These are phyloP conservation scores for Scomber japonicus DNA, from an alignment of 2,113 vertebrate species.

Conservation along the genomic window DNA sequence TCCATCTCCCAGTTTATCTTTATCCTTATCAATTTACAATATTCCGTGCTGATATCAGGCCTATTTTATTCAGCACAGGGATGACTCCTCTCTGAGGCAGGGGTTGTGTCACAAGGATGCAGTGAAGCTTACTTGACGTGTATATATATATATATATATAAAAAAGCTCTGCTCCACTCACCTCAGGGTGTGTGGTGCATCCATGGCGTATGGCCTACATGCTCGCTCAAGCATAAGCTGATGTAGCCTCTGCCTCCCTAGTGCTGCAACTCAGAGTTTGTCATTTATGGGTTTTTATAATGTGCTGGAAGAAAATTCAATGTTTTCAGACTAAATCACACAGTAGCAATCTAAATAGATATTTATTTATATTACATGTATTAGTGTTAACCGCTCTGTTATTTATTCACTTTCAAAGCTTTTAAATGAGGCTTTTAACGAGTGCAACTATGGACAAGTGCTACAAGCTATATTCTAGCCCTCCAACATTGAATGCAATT, in stretches of 20 bases:
- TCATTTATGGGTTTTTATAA: constrained; percentile 75
- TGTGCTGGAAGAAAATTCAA: constrained; percentile 50
- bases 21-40: constrained; percentile 35
- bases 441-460: neutral
- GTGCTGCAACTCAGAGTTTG: constrained; percentile 64
- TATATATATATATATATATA: constrained; percentile 55
- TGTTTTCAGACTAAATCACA: constrained; percentile 38
- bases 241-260: constrained; percentile 70
- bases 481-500: neutral
- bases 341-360: constrained; percentile 13
- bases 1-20: neutral
- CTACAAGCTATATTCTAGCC: constrained; percentile 3
- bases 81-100: constrained; percentile 61
- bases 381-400: constrained; percentile 15
- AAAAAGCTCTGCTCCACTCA: constrained; percentile 65
- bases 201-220: constrained; percentile 85
- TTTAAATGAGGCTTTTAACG: neutral
- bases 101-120: constrained; percentile 70
- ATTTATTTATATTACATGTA: constrained; percentile 21
- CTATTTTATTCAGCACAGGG: constrained; percentile 51
- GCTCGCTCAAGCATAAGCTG: constrained; percentile 81
- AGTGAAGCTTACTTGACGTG: constrained; percentile 75
- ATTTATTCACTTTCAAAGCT: constrained; percentile 9
- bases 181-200: constrained; percentile 80
- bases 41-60: constrained; percentile 47